Base-by-base conservation (phyloP, 37 sponge, comb jelly and placozoan species). In the Chondrilla cf. caribensis region DNA sequence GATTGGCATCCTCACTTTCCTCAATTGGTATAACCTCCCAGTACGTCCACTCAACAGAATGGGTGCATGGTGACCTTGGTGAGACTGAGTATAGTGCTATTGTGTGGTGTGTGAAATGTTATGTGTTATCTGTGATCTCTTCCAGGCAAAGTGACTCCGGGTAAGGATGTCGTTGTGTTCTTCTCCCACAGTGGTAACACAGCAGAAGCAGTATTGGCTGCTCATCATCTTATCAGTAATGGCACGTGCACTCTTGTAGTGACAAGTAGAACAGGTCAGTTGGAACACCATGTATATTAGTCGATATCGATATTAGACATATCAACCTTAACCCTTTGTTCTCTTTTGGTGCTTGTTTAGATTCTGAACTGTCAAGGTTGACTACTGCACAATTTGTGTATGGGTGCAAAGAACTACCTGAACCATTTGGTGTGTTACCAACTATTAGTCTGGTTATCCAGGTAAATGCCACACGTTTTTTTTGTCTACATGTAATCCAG, bases 41-140 rank as follows among this genome's bases (percentile, higher is more conserved):
- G 26, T 95, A 65, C 82, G 89, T 95, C 19, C 81, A 88, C 73
- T 91, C 92, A 21, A 51, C 87, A 72, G 92, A 95, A 44, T 95
- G 89, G 89, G 72, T 24, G 1, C 95, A 95, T 79, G 95, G 95
- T 41, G 95, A 95, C 41, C 70, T 90, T 3, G 95, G 95, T 94
- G 58, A 58, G 58, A 24, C 15, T 62, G 18, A 19, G 64, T 29
- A 29, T 5, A 19, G 29, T 62, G 15, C 29, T n/a, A 47, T 47
- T 47, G 51, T 47, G 51, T 47, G 51, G 11, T 47, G 11, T 47
- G 9, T 47, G 6, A 11, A 47, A 47, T 47, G 11, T 47, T 47
- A 6, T 47, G 51, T 6, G 51, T 47, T 11, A 11, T 47, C 11
- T 47, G 11, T 11, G 11, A 47, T 47, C 73, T 25, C 26, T 36